Evolutionary conservation across 1,140 invertebrate genomes (phyloP), one percentile per base, ranked within the genome.

Genomic region (Nymphalis io): DNA sequence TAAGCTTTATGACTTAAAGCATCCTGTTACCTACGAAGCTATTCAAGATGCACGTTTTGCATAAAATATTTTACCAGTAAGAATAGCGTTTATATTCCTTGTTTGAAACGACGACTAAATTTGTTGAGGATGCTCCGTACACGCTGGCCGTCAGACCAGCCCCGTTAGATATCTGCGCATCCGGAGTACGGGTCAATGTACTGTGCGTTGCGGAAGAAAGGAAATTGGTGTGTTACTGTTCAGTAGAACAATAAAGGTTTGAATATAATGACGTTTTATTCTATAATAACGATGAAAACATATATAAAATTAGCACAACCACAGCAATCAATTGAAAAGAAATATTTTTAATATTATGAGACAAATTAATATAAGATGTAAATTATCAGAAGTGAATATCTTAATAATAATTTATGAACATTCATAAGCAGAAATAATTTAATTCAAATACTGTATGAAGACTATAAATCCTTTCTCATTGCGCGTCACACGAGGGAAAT

Each of bases 161-260:
- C 61, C 68, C 71, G 65, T 68, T 73, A 73, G 71, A 61, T 72
- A 66, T 70, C 68, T 58, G 68, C 64, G 73, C 73, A 70, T 74
- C 73, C 68, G 73, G 53, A 63, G 40, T 11, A 27, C 63, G 68
- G 73, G 73, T 74, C 73, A 70, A 63, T 38, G 73, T 48, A 74
- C 73, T 55, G 51, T 44, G 51, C 72, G 62, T 61, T 73, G 68
- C 73, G 73, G 73, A 74, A 74, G 73, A 74, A 58, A 74, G 72
- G 53, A 74, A 74, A 66, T 66, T 66, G 48, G 63, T 72, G 63
- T 55, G 48, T 69, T 60, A 72, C 40, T 70, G 68, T 38, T 20
- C 16, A 33, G 6, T 33, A 33, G 40, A 15, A 44, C 40, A 44
- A n/a, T 11, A 11, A 6, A 44, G 12, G 40, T 11, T 44, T 8